phyloP scores from a whole-genome alignment of 2,797 vertebrate genomes.

The Esox lucius region DNA sequence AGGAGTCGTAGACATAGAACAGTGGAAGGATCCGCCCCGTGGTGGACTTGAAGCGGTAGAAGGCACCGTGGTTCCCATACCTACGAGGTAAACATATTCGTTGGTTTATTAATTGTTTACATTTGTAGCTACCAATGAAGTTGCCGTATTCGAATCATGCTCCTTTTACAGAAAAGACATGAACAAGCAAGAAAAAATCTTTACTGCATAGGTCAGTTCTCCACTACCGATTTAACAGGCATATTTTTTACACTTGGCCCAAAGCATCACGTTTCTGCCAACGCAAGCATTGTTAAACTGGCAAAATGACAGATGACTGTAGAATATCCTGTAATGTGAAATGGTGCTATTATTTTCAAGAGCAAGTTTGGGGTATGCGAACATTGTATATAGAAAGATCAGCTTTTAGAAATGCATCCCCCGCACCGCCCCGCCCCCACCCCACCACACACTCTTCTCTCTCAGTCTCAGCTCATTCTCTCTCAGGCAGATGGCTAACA shows the following conservation, averaged over 20 bases:
- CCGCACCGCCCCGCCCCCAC: too few species aligned
- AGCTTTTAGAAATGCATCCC: neutral
- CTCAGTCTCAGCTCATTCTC: conserved; percentile 2
- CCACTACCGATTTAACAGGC: neutral
- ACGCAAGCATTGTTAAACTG: neutral
- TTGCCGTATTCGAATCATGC: neutral
- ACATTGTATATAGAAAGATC: neutral
- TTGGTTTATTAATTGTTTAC: neutral
- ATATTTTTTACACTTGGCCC: neutral
- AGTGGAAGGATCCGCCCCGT: conserved; percentile 81
- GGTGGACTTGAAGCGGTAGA: conserved; percentile 83
- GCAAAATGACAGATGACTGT: neutral
- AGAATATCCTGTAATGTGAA: neutral
- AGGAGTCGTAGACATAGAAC: conserved; percentile 90
- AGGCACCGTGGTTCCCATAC: conserved; percentile 84
- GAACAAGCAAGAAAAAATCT: neutral
- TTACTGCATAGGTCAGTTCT: neutral
- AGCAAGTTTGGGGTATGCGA: neutral
- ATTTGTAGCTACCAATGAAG: neutral
- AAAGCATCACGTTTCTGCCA: neutral
- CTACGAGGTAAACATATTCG: conserved; percentile 54
- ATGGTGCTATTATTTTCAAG: conserved; percentile 9
- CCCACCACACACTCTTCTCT: neutral
- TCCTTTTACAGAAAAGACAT: neutral
- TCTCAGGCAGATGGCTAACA: conserved; percentile 24